These are phyloP conservation scores for Halcyon chelicuti DNA, from an alignment of 2,797 vertebrate genomes.

Conservation along the genomic window DNA sequence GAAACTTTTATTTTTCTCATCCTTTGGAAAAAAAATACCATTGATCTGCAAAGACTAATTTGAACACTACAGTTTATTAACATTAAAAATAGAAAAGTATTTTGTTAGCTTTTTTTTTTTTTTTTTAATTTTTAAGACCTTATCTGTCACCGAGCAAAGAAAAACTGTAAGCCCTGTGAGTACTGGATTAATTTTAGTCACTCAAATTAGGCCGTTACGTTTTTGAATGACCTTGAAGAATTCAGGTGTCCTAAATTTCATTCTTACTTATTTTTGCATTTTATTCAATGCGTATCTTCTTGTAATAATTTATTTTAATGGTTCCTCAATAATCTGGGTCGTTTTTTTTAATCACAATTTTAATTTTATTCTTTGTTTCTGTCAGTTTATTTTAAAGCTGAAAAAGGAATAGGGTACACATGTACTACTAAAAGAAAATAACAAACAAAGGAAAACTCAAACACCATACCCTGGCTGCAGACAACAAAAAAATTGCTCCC, in stretches of 20 bases:
- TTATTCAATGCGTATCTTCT: not conserved
- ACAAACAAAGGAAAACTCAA: not conserved
- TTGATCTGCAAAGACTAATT: not conserved
- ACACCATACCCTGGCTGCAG: not conserved
- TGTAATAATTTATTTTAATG: not conserved
- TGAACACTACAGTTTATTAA: not conserved
- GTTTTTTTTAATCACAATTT: not conserved
- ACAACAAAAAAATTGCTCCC: not conserved
- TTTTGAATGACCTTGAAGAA: constrained; percentile 45
- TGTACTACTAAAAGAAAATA: not conserved
- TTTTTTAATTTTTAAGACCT: not conserved
- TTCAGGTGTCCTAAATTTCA: constrained; percentile 32
- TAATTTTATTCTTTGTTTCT: not conserved
- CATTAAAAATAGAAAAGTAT: not conserved
- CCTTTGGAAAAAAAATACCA: not conserved
- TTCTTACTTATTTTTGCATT: not conserved
- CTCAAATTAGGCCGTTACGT: constrained; percentile 33
- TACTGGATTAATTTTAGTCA: constrained; percentile 54
- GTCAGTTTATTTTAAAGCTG: not conserved
- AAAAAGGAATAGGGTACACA: not conserved
- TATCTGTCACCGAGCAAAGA: constrained; percentile 14
- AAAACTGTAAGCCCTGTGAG: constrained; percentile 3
- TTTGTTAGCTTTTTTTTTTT: not conserved
- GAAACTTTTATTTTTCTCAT: not conserved
- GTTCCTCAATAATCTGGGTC: not conserved